Conservation (phyloP, 92 coral and sea anemone genomes). For the Bergia sp. region DNA sequence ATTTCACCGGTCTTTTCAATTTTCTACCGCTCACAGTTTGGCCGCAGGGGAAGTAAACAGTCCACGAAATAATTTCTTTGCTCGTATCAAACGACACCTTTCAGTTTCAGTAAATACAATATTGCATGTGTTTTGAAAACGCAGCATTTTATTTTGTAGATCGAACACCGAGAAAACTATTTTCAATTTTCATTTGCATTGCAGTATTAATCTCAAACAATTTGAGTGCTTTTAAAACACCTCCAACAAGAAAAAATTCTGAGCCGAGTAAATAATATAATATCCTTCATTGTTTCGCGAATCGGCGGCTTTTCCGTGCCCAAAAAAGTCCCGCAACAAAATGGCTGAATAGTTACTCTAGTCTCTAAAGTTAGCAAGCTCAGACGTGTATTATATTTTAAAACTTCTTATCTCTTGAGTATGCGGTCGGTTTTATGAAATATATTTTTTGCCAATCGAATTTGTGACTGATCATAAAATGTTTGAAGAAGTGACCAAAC, state of each 20-base stretch:
- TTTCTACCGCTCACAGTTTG: not conserved
- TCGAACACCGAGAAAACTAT: not conserved
- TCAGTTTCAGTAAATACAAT: slow-evolving; percentile 11
- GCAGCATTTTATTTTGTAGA: not conserved
- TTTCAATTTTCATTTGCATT: slow-evolving; percentile 4
- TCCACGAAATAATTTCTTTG: not conserved
- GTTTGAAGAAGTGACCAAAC: not conserved
- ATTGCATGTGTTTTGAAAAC: not conserved
- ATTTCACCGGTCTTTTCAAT: not conserved
- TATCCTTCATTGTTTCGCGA: slow-evolving; percentile 6
- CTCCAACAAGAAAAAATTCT: slow-evolving; percentile 32
- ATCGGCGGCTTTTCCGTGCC: slow-evolving; percentile 25
- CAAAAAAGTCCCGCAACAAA: not conserved
- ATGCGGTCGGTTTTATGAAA: not conserved
- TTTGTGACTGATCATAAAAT: not conserved
- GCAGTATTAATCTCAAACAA: not conserved
- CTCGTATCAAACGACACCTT: slow-evolving; percentile 24
- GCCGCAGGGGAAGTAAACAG: not conserved
- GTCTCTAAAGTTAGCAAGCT: not conserved
- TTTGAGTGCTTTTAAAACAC: slow-evolving; percentile 7
- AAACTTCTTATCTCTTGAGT: not conserved
- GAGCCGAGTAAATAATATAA: slow-evolving; percentile 1
- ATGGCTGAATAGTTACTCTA: not conserved
- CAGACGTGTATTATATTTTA: not conserved
- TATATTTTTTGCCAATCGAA: slow-evolving; percentile 6